Evolutionary conservation across 2,113 vertebrate species (phyloP).

Genomic region (Pterocles gutturalis): DNA sequence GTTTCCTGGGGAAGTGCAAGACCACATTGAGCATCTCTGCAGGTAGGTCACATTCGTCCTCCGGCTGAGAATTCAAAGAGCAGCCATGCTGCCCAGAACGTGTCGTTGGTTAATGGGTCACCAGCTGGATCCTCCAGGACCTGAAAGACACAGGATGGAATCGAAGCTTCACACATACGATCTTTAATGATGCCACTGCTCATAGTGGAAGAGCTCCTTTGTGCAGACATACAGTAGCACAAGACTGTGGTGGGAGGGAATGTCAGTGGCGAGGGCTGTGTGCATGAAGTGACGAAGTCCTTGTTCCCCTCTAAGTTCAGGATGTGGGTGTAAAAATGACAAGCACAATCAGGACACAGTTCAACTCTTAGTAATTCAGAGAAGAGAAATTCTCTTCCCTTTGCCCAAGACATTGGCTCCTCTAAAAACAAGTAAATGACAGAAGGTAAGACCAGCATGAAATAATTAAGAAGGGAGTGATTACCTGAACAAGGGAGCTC

Average conservation of each 20-base stretch:
- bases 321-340: background rate
- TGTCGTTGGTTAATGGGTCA: background rate
- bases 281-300: background rate
- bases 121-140: background rate
- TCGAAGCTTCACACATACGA: background rate
- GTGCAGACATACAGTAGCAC: background rate
- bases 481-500: background rate
- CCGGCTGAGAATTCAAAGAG: conserved; percentile 14
- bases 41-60: background rate
- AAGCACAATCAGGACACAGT: background rate
- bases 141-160: conserved; percentile 24
- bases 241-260: rapidly evolving
- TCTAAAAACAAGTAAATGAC: background rate
- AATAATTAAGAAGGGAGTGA: background rate
- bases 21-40: background rate
- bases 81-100: background rate
- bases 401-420: background rate
- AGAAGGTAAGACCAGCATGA: background rate
- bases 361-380: background rate
- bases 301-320: background rate
- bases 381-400: background rate
- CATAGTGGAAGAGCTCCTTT: background rate
- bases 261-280: background rate
- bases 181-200: background rate
- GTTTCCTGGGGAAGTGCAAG: background rate